phyloP scores from a whole-genome alignment of 2,797 vertebrate genomes.

The Taeniopygia guttata region DNA sequence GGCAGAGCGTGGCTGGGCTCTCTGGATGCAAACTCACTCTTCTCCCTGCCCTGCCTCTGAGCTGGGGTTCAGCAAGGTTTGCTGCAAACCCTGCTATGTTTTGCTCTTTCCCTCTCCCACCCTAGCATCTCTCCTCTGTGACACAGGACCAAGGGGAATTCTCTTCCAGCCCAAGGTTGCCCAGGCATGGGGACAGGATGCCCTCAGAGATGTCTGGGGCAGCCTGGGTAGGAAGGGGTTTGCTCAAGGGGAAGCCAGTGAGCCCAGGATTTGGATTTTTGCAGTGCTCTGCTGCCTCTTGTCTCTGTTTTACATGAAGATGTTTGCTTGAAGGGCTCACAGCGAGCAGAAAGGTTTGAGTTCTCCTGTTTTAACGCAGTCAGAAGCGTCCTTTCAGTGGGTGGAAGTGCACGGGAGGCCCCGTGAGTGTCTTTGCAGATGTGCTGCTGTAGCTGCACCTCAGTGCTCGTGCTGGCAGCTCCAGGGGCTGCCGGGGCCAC shows the following conservation, averaged over 20 bases:
- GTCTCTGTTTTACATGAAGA: not conserved
- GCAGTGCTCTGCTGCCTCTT: not conserved
- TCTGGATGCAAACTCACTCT: not conserved
- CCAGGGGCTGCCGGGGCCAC: fast-evolving
- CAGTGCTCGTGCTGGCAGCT: not conserved
- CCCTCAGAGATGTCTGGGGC: not conserved
- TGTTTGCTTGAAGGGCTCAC: fast-evolving
- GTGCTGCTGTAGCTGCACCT: fast-evolving
- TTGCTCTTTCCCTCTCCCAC: not conserved
- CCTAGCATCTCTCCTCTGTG: not conserved
- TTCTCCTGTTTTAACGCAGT: fast-evolving
- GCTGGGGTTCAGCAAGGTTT: not conserved
- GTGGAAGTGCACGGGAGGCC: not conserved
- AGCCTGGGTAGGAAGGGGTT: fast-evolving
- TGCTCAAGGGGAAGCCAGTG: not conserved
- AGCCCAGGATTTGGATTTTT: not conserved
- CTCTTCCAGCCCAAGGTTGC: not conserved
- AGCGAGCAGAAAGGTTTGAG: fast-evolving
- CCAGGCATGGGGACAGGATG: fast-evolving
- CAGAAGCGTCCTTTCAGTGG: fast-evolving
- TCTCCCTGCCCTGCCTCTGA: not conserved
- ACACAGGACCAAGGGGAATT: not conserved
- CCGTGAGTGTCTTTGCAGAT: fast-evolving
- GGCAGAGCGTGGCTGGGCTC: not conserved
- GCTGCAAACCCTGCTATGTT: not conserved